Percentiles rank a stretch among this genome's conserved stretches.
These are phyloP conservation scores for Trichonephila inaurata DNA, from an alignment of 1,140 invertebrate genomes.

Conservation along the genomic window DNA sequence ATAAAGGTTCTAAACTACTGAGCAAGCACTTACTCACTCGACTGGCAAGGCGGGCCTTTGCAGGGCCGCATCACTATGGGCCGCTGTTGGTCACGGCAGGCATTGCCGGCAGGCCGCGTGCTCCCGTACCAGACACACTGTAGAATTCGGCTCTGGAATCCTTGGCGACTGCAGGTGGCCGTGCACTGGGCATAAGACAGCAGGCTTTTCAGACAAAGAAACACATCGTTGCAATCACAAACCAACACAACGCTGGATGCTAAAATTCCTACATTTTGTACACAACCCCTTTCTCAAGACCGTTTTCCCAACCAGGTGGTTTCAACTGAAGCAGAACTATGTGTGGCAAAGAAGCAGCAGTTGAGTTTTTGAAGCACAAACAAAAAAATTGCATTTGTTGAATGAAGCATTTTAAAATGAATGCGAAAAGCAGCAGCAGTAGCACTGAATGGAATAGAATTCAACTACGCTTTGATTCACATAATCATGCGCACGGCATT, in stretches of 20 bases:
- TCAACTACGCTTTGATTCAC: too few relatives aligned
- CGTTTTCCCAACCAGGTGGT: not conserved
- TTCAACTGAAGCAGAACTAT: not conserved
- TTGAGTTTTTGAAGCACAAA: not conserved
- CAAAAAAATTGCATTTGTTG: not conserved
- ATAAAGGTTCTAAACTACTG: conserved; percentile 41
- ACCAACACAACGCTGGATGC: conserved; percentile 75
- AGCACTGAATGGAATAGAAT: not conserved
- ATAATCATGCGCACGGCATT: too few relatives aligned
- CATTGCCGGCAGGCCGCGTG: conserved; percentile 89
- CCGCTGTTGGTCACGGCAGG: conserved; percentile 87
- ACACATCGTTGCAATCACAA: conserved; percentile 3
- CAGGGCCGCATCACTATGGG: conserved; percentile 89
- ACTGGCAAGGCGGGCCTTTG: conserved; percentile 85
- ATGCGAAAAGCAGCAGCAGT: not conserved
- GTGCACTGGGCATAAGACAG: conserved; percentile 85
- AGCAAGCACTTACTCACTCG: conserved; percentile 79
- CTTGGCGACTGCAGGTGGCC: conserved; percentile 87
- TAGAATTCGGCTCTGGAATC: conserved; percentile 90
- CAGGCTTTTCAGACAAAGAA: conserved; percentile 64
- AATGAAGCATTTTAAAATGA: not conserved
- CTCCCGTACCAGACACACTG: conserved; percentile 94
- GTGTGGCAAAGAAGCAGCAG: not conserved
- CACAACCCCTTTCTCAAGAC: not conserved
- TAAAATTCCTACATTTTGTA: not conserved